A percentile compares a stretch with the other conserved stretches of the same genome.
Conservation (phyloP, 2,797 vertebrate species). For the Urosaurus nigricauda region DNA sequence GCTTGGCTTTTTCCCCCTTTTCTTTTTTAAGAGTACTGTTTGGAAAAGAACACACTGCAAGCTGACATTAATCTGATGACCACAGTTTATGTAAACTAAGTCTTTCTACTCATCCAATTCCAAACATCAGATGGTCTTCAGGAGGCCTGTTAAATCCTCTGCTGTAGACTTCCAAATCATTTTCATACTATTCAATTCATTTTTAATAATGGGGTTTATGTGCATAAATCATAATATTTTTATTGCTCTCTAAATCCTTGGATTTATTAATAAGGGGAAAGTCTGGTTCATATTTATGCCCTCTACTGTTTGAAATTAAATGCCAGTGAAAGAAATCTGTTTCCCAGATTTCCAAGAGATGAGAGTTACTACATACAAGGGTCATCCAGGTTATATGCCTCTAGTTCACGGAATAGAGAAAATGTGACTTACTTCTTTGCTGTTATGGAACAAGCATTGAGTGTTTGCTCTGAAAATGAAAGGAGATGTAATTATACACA, state of each 20-base stretch:
- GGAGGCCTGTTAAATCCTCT: slow-evolving; percentile 60
- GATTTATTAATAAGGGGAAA: slow-evolving; percentile 68
- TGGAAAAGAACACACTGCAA: slow-evolving; percentile 59
- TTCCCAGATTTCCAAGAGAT: slow-evolving; percentile 53
- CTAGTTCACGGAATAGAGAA: slow-evolving; percentile 40
- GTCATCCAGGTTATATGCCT: slow-evolving; percentile 48
- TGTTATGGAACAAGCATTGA: slow-evolving; percentile 25
- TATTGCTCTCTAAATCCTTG: slow-evolving; percentile 53
- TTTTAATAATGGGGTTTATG: slow-evolving; percentile 67
- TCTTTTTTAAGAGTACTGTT: slow-evolving; percentile 57
- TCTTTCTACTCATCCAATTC: slow-evolving; percentile 60
- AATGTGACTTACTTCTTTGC: slow-evolving; percentile 36
- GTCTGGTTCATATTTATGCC: slow-evolving; percentile 68
- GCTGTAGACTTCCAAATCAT: slow-evolving; percentile 52
- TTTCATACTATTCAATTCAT: slow-evolving; percentile 62
- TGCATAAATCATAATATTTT: slow-evolving; percentile 70
- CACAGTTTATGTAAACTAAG: slow-evolving; percentile 63
- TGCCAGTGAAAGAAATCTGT: slow-evolving; percentile 61
- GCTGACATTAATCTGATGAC: slow-evolving; percentile 66
- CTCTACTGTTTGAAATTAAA: slow-evolving; percentile 73
- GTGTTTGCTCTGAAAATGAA: slow-evolving; percentile 26
- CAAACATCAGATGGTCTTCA: slow-evolving; percentile 63
- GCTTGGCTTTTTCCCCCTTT: not conserved
- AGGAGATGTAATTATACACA: slow-evolving; percentile 29
- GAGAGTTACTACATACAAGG: slow-evolving; percentile 51